These are phyloP conservation scores for Nysson spinosus DNA, from an alignment of 2,888 invertebrate species.

Conservation along the genomic window DNA sequence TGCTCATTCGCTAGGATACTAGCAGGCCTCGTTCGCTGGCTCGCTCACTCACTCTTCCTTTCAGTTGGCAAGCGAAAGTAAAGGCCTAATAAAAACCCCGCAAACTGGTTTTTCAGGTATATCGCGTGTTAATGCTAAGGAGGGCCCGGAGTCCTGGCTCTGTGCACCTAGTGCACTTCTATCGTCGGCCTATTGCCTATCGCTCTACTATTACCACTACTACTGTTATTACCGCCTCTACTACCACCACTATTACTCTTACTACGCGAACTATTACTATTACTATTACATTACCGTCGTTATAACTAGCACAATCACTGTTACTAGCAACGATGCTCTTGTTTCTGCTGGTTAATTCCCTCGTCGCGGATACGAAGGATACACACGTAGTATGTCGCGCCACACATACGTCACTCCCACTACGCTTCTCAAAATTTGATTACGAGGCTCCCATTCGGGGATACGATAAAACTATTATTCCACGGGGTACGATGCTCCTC, in stretches of 20 bases:
- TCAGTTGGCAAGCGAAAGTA: constrained; percentile 72
- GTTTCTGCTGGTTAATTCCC: background rate
- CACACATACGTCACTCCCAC: background rate
- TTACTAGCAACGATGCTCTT: background rate
- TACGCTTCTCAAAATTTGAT: background rate
- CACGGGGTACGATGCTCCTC: background rate
- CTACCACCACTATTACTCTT: constrained; percentile 2
- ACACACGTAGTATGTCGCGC: no score
- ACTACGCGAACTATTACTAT: background rate
- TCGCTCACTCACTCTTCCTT: constrained; percentile 71
- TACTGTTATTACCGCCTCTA: constrained; percentile 5
- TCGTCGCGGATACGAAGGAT: background rate
- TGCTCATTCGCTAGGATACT: no score
- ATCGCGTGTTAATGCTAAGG: constrained; percentile 66
- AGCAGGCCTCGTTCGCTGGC: constrained; percentile 46
- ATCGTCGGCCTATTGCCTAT: constrained; percentile 35
- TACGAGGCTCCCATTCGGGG: background rate
- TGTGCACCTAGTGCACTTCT: constrained; percentile 45
- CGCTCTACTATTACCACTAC: constrained; percentile 34
- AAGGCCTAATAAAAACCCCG: constrained; percentile 62
- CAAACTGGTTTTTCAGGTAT: constrained; percentile 75
- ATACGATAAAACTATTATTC: background rate
- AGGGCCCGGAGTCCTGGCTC: constrained; percentile 56
- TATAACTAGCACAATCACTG: background rate
- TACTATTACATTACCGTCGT: background rate